Evolutionary conservation across 2,797 vertebrate genomes (phyloP).

Genomic region (Enteromius treurensis): DNA sequence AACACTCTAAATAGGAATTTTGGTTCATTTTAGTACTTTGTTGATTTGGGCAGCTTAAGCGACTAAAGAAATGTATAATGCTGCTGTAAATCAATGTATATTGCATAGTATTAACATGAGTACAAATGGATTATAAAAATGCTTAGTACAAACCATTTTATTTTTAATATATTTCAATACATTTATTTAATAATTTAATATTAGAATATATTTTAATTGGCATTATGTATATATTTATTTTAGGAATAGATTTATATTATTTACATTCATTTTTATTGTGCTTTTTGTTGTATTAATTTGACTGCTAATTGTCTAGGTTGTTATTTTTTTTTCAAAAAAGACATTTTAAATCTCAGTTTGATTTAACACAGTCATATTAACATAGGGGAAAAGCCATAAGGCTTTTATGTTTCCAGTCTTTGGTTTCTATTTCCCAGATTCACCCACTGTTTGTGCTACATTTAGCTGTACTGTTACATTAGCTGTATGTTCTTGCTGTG

Average conservation of each 20-base stretch:
- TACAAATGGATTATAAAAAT: background rate
- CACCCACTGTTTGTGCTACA: conserved; percentile 32
- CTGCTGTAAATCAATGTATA: background rate
- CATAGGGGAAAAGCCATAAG: background rate
- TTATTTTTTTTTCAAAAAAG: background rate
- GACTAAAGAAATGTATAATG: background rate
- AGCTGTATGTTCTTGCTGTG: conserved; percentile 53
- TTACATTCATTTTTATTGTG: background rate
- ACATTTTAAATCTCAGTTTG: background rate
- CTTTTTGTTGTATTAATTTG: background rate
- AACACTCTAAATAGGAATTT: background rate
- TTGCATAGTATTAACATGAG: background rate
- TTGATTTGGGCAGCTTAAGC: background rate
- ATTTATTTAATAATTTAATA: background rate
- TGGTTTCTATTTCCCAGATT: background rate
- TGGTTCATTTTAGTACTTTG: background rate
- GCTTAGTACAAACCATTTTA: background rate
- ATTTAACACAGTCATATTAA: background rate
- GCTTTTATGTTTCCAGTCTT: background rate
- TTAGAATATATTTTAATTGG: background rate
- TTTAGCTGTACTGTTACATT: conserved; percentile 40
- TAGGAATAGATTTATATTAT: background rate
- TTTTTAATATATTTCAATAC: background rate
- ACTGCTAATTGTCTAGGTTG: background rate
- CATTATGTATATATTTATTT: background rate